Percentiles rank a stretch among this genome's conserved stretches.
Evolutionary conservation across 30 jellyfish, hydroid and myxozoan species (phyloP).

Genomic region (Nemopilema nomurai): DNA sequence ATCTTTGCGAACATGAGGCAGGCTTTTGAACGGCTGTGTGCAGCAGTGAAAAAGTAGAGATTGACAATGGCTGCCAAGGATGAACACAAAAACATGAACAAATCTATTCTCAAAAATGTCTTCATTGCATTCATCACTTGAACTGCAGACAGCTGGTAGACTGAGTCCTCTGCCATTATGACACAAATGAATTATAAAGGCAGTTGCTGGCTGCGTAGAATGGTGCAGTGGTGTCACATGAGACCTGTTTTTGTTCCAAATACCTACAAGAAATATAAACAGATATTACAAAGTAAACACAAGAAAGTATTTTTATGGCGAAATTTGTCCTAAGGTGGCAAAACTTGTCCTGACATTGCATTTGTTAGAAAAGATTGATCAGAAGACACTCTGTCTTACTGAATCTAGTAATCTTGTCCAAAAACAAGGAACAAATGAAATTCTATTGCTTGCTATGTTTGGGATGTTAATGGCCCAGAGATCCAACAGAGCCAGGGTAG

Average conservation of each 20-base stretch:
- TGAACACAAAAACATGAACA: neutral
- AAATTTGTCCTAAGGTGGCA: too few species aligned
- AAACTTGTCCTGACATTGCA: too few species aligned
- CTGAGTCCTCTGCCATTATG: neutral
- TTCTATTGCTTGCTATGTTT: too few species aligned
- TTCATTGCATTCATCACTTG: neutral
- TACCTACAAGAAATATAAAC: neutral
- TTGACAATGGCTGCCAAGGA: neutral
- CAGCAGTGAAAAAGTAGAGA: neutral
- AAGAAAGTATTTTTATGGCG: too few species aligned
- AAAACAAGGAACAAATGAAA: too few species aligned
- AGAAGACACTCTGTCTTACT: too few species aligned
- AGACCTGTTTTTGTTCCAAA: neutral
- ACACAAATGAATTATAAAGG: too few species aligned
- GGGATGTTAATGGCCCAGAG: too few species aligned
- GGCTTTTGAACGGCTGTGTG: constrained; percentile 3
- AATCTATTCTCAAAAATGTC: constrained; percentile 3
- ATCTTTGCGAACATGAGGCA: constrained; percentile 39
- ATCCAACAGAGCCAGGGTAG: too few species aligned
- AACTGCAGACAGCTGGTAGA: neutral
- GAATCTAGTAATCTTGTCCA: too few species aligned
- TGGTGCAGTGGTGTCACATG: neutral
- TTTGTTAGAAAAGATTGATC: too few species aligned
- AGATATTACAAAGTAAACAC: too few species aligned
- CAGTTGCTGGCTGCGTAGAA: neutral